phyloP scores from a whole-genome alignment of 2,797 vertebrate species.

The Threskiornis aethiopicus region DNA sequence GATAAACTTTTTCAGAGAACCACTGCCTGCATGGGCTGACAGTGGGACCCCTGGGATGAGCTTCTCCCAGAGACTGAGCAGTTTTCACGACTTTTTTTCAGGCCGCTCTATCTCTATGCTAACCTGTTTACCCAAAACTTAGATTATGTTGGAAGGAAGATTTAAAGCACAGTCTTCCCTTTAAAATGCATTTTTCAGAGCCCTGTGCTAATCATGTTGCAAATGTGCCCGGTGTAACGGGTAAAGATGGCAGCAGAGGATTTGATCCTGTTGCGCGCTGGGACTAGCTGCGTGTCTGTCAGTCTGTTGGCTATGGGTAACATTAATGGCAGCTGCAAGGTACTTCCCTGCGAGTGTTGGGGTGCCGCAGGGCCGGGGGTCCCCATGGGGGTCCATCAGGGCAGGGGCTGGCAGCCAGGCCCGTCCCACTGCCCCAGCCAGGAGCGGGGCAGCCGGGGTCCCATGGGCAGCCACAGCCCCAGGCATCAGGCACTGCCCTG shows the following conservation, averaged over 20 bases:
- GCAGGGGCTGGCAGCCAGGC: neutral
- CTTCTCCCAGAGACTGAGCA: neutral
- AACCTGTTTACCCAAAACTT: neutral
- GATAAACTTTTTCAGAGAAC: neutral
- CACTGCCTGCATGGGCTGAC: neutral
- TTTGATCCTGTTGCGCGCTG: neutral
- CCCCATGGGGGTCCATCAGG: neutral
- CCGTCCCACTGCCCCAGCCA: rapidly evolving
- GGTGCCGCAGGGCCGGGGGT: rapidly evolving
- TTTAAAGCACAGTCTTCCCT: neutral
- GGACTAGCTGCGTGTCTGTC: neutral
- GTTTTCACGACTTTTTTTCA: neutral
- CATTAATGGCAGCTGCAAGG: neutral
- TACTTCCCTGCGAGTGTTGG: neutral
- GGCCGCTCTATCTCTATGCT: rapidly evolving
- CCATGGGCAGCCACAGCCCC: neutral
- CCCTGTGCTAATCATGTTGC: neutral
- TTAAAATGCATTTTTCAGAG: neutral
- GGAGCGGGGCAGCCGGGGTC: rapidly evolving
- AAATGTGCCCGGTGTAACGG: neutral
- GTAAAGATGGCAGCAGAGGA: too few species aligned
- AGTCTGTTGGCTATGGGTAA: rapidly evolving
- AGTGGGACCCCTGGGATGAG: neutral
- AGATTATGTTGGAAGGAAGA: neutral
- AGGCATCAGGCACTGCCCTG: neutral